phyloP scores from a whole-genome alignment of 2,888 invertebrate species.

The Plagodis dolabraria region DNA sequence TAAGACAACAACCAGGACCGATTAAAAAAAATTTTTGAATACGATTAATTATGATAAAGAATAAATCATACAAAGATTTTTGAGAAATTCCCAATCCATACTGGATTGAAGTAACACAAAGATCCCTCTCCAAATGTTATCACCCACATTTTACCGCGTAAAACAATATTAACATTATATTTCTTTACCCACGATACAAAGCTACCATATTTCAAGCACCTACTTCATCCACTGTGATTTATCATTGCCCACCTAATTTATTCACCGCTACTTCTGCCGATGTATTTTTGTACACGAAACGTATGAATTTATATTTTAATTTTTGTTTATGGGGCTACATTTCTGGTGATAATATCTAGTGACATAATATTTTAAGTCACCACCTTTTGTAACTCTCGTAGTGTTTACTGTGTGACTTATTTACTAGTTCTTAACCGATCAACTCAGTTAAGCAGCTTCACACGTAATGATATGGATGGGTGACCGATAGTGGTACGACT shows the following conservation, averaged over 20 bases:
- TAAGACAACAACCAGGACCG: too few species aligned
- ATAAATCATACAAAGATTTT: too few species aligned
- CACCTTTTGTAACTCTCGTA: conserved; percentile 1
- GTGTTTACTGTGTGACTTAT: too few species aligned
- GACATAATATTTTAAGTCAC: conserved; percentile 18
- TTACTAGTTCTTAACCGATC: too few species aligned
- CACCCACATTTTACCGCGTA: conserved; percentile 1
- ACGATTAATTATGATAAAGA: too few species aligned
- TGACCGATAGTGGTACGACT: too few species aligned
- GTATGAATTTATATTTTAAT: conserved; percentile 61
- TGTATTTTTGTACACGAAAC: conserved; percentile 41
- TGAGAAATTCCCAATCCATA: too few species aligned
- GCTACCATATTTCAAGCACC: conserved; percentile 41
- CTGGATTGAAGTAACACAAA: neutral
- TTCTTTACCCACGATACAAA: conserved; percentile 19
- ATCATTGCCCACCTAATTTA: conserved; percentile 48
- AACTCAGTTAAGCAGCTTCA: too few species aligned
- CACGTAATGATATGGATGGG: too few species aligned
- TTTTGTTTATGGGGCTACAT: conserved; percentile 52
- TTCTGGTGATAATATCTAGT: conserved; percentile 16
- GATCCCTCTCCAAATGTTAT: neutral
- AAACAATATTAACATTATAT: conserved; percentile 8
- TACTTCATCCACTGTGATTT: conserved; percentile 41
- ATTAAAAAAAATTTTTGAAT: too few species aligned
- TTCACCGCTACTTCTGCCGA: conserved; percentile 40